A percentile compares a stretch with the other conserved stretches of the same genome.
These are phyloP conservation scores for Athrips mouffetella DNA, from an alignment of 2,888 invertebrate genomes.

Conservation along the genomic window DNA sequence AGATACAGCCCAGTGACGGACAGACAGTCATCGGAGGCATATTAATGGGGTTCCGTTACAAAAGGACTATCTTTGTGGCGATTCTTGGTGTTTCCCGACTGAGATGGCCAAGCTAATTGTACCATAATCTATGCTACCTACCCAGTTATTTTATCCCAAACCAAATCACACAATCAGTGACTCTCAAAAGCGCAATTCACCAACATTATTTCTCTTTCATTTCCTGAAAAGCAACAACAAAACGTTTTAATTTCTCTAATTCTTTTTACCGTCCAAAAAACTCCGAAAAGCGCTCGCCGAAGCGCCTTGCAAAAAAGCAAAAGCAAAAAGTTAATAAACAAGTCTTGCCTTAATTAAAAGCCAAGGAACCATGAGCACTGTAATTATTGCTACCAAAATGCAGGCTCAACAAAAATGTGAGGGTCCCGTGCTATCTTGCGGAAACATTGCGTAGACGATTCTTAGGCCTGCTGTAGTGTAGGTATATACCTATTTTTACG, in stretches of 20 bases:
- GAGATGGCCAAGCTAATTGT: no score
- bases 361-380: slow-evolving; percentile 47
- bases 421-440: neutral
- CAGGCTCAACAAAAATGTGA: slow-evolving; percentile 20
- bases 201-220: slow-evolving; percentile 14
- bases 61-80: no score
- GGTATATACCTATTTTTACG: no score
- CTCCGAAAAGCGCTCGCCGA: slow-evolving; percentile 17
- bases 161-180: neutral
- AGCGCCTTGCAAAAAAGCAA: slow-evolving; percentile 17
- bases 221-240: slow-evolving; percentile 15
- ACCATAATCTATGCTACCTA: no score
- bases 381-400: slow-evolving; percentile 47
- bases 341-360: slow-evolving; percentile 57
- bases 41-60: no score
- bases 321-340: slow-evolving; percentile 52
- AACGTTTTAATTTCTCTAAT: slow-evolving; percentile 30
- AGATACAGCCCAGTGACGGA: no score
- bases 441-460: no score
- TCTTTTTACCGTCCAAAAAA: slow-evolving; percentile 27
- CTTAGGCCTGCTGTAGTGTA: no score
- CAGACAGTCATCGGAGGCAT: no score
- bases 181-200: slow-evolving; percentile 7
- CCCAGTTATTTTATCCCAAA: no score
- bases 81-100: no score